phyloP scores from a whole-genome alignment of 2,797 vertebrate genomes.

The Clarias pachynema region DNA sequence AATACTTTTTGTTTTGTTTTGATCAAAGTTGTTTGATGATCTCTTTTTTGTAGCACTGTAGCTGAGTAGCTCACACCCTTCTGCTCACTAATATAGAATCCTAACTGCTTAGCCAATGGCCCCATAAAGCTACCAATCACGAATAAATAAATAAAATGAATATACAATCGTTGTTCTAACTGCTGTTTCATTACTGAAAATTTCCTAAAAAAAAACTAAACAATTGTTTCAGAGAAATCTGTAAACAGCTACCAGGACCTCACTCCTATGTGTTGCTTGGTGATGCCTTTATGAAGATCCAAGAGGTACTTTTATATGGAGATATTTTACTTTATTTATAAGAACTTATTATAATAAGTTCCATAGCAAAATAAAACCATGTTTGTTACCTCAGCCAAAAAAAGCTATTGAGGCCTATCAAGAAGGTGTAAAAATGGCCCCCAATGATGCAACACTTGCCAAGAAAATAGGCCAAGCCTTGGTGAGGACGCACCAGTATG shows the following conservation, averaged over 20 bases:
- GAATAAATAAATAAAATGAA: background rate
- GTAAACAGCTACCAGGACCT: constrained; percentile 69
- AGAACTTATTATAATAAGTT: background rate
- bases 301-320: constrained; percentile 67
- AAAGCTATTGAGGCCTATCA: constrained; percentile 76
- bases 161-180: background rate
- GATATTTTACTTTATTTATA: background rate
- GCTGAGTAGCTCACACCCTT: background rate
- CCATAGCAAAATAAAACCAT: background rate
- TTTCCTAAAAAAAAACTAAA: background rate
- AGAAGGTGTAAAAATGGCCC: constrained; percentile 68
- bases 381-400: constrained; percentile 67
- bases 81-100: background rate
- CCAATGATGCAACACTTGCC: constrained; percentile 65
- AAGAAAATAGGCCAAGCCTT: constrained; percentile 75
- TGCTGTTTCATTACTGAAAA: background rate
- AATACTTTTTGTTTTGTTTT: no score
- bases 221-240: constrained; percentile 69
- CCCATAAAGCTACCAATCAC: background rate
- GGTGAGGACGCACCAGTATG: constrained; percentile 76
- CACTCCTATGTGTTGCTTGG: constrained; percentile 74
- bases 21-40: no score
- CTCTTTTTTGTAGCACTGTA: background rate
- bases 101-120: background rate
- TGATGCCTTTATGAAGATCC: constrained; percentile 78